Percentiles rank a stretch among this genome's conserved stretches.
Conservation (phyloP, 92 coral and sea anemone genomes). For the Epizoanthus rinbou region DNA sequence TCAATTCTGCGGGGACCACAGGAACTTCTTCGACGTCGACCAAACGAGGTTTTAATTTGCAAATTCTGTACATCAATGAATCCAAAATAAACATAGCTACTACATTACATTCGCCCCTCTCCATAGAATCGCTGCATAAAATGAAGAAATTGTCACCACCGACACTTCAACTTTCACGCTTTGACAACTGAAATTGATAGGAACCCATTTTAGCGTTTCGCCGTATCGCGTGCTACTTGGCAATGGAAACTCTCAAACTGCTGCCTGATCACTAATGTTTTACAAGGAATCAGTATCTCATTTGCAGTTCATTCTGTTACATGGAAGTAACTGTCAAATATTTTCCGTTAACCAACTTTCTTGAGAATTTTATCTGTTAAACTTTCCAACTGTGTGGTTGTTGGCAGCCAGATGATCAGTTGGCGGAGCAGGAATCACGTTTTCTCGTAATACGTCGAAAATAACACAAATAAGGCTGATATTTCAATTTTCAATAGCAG, state of each 20-base stretch:
- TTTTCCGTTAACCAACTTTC: background rate
- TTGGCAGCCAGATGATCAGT: background rate
- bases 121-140: conserved; percentile 1
- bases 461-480: background rate
- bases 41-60: conserved; percentile 30
- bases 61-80: conserved; percentile 5
- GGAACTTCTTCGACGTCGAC: conserved; percentile 16
- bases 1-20: background rate
- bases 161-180: background rate
- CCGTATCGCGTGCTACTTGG: conserved; percentile 8
- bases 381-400: background rate
- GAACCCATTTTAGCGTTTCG: conserved; percentile 25
- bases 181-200: background rate
- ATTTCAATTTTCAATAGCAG: background rate
- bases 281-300: conserved; percentile 2
- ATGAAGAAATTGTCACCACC: background rate
- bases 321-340: background rate
- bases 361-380: conserved; percentile 10
- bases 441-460: background rate
- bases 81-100: conserved; percentile 4
- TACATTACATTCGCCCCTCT: background rate
- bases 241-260: background rate
- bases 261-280: background rate
- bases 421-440: background rate
- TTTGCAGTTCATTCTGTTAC: background rate